These are phyloP conservation scores for Mixornis gularis DNA, from an alignment of 2,113 vertebrate species.

Conservation along the genomic window DNA sequence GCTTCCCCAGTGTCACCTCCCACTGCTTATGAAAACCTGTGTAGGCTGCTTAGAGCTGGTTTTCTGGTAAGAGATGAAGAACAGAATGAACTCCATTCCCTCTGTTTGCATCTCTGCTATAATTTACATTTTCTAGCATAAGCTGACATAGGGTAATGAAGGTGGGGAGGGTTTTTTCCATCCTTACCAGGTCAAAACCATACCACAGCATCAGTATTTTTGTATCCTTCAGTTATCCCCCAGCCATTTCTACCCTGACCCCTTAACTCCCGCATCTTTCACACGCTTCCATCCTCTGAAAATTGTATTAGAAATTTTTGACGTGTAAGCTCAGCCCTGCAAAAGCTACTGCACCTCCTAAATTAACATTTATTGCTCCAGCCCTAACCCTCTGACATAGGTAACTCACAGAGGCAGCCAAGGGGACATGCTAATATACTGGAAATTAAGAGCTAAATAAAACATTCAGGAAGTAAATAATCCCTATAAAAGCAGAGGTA, in stretches of 20 bases:
- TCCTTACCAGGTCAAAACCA: neutral
- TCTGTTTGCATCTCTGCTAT: neutral
- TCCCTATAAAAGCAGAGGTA: neutral
- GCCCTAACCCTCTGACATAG: neutral
- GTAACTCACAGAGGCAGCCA: neutral
- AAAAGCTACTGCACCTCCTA: neutral
- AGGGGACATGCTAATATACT: neutral
- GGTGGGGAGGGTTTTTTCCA: neutral
- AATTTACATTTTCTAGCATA: neutral
- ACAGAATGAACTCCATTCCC: neutral
- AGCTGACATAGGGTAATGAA: neutral
- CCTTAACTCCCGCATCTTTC: neutral
- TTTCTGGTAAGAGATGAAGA: neutral
- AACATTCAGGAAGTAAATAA: neutral
- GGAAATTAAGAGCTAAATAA: neutral
- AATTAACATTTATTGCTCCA: neutral
- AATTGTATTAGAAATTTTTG: neutral
- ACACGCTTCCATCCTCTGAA: neutral
- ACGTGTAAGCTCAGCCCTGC: neutral
- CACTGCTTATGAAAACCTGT: neutral
- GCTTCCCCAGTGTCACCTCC: neutral
- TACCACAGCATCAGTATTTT: rapidly evolving
- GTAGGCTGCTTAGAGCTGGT: neutral
- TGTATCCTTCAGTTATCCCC: neutral
- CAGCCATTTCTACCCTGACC: neutral